These are phyloP conservation scores for Yponomeuta plumbellus DNA, from an alignment of 2,888 invertebrate species.

Conservation along the genomic window DNA sequence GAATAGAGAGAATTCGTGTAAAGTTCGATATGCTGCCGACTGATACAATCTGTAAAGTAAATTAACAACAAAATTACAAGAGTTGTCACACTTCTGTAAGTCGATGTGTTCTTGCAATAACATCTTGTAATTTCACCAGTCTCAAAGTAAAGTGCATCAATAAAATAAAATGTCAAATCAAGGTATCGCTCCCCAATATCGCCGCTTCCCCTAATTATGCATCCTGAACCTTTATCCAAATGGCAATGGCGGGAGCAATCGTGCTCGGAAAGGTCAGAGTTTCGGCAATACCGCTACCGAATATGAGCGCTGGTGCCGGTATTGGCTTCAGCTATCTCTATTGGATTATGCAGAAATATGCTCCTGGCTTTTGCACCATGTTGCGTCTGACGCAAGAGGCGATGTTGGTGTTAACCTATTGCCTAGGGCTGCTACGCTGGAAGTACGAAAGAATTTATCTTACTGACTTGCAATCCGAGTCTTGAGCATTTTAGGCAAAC, in stretches of 20 bases:
- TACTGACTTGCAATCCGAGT: no score
- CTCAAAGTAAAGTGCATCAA: not conserved
- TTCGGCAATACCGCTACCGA: constrained; percentile 1
- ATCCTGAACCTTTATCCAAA: not conserved
- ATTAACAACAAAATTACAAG: no score
- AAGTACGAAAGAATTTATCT: not conserved
- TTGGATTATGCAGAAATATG: constrained; percentile 1
- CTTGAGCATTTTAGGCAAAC: no score
- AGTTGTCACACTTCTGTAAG: no score
- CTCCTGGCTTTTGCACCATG: not conserved
- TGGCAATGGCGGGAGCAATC: not conserved
- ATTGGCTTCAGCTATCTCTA: not conserved
- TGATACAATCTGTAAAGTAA: no score
- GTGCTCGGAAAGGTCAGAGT: not conserved
- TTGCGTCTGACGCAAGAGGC: not conserved
- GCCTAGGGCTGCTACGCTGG: not conserved
- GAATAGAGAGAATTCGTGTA: no score
- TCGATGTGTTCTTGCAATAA: no score
- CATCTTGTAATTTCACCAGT: no score
- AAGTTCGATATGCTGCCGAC: no score
- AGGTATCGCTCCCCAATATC: constrained; percentile 8
- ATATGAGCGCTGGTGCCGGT: not conserved
- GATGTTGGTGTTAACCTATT: constrained; percentile 2
- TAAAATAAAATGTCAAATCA: not conserved
- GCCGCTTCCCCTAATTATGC: not conserved